Base-by-base conservation (phyloP, 2,888 invertebrate species). In the Stomorhina lunata region DNA sequence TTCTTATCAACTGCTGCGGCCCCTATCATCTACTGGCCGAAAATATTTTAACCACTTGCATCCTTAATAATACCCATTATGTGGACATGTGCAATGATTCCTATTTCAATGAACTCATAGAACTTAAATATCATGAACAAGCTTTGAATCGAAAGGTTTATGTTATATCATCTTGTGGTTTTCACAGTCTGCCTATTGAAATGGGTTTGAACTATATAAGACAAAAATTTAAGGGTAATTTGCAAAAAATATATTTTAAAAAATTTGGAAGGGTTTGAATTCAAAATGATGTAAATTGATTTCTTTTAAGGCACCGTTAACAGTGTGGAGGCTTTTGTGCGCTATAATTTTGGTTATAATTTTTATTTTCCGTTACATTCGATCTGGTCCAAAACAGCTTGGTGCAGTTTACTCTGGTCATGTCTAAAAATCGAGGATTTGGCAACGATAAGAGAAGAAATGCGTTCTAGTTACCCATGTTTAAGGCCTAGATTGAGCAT, bases 21-120 rank as follows among this genome's bases (percentile, higher is more conserved):
- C 98, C 98, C 0, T 96, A 94, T 89, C 91, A 94, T 34, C 94
- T 96, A 88, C 95, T 94, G 91, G 98, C 98, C 2, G 97, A 98
- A 90, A 93, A 94, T 9, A 95, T 85, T 45, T 71, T 85, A 15
- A 75, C 69, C 86, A 97, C 97, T 0, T 98, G 97, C 83, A 92
- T 97, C n/a, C 94, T 94, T 75, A 93, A 93, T 71, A 93, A 94
- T 79, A 93, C 97, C 0, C 95, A 96, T 91, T 95, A 98, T 88
- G 94, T 99, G 12, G 98, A 98, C 90, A 95, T 98, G 71, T 95
- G 95, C 87, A 98, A 97, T 22, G 98, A 98, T 90, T 96, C 97
- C 0, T 90, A 95, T 95, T 97, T 93, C 89, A 94, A 97, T 89
- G 97, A 97, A 89, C 91, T 90, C 61, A 96, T 96, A 93, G 96